A percentile compares a stretch with the other conserved stretches of the same genome.
Conservation (phyloP, 2,797 vertebrate species). For the Carcharodon carcharias region DNA sequence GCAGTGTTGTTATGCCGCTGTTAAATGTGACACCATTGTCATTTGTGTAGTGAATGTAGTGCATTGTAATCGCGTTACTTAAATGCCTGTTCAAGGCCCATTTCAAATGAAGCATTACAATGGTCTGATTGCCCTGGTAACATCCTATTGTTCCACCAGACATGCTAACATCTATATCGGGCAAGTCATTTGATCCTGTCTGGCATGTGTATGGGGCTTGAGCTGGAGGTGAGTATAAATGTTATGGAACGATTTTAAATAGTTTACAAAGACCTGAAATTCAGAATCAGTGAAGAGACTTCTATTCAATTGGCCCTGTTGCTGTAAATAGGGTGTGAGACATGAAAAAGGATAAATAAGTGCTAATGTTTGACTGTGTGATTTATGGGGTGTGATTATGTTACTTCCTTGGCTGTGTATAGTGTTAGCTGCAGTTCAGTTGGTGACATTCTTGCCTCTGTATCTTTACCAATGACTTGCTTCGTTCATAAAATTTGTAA, state of each 20-base stretch:
- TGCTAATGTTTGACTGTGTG: neutral
- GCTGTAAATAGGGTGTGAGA: neutral
- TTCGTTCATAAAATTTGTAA: neutral
- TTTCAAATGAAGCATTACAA: conserved; percentile 5
- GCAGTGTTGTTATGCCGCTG: neutral
- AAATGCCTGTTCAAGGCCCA: neutral
- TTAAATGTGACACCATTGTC: conserved; percentile 29
- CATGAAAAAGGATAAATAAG: neutral
- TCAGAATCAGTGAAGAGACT: neutral
- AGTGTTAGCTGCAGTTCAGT: neutral
- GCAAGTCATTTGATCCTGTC: neutral
- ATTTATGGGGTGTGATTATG: neutral
- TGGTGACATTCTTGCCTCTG: too few relatives aligned
- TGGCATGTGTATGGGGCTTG: neutral
- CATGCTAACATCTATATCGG: neutral
- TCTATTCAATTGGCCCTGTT: neutral
- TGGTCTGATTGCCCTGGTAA: neutral
- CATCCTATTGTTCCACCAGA: neutral
- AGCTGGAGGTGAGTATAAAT: neutral
- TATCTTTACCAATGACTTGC: too few relatives aligned
- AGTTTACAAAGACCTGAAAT: neutral
- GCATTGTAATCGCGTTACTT: neutral
- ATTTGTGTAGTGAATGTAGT: neutral
- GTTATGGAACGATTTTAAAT: neutral
- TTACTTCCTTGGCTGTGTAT: neutral